phyloP scores from a whole-genome alignment of 2,888 invertebrate species.

The Drosophila mayaguana region DNA sequence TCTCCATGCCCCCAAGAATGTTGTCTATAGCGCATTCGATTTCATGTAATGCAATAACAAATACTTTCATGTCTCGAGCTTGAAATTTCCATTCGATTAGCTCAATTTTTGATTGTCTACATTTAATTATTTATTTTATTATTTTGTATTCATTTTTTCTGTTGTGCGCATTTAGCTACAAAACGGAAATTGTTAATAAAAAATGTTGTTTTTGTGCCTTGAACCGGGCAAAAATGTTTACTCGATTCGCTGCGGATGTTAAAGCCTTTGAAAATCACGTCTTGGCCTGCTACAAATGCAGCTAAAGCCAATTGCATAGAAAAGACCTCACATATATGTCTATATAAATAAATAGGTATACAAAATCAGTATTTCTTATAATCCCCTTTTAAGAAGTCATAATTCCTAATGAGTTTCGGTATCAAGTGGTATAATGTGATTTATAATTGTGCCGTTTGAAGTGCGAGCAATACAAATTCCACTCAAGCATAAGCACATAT shows the following conservation, averaged over 20 bases:
- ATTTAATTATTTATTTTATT: background rate
- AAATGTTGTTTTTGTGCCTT: conserved; percentile 13
- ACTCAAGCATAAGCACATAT: conserved; percentile 4
- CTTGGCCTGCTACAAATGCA: conserved; percentile 10
- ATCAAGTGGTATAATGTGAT: conserved; percentile 16
- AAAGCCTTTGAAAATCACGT: conserved; percentile 39
- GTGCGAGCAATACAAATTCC: conserved; percentile 2
- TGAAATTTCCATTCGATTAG: background rate
- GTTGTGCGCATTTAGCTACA: conserved; percentile 4
- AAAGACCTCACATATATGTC: conserved; percentile 1
- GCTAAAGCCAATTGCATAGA: conserved; percentile 5
- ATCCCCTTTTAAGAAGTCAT: conserved; percentile 4
- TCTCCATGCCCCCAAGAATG: background rate
- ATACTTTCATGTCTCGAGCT: conserved; percentile 11
- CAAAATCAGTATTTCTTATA: background rate
- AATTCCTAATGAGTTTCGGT: background rate
- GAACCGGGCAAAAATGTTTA: conserved; percentile 26
- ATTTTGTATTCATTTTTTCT: background rate
- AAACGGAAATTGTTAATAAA: conserved; percentile 26
- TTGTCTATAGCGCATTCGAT: background rate
- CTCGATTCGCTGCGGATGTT: conserved; percentile 43
- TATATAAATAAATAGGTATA: background rate
- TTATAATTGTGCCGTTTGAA: conserved; percentile 4
- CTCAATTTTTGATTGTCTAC: background rate
- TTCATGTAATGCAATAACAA: background rate